Evolutionary conservation across 2,888 invertebrate genomes (phyloP), one percentile per base, ranked within the genome.

Genomic region (Chrysolina oricalcia): DNA sequence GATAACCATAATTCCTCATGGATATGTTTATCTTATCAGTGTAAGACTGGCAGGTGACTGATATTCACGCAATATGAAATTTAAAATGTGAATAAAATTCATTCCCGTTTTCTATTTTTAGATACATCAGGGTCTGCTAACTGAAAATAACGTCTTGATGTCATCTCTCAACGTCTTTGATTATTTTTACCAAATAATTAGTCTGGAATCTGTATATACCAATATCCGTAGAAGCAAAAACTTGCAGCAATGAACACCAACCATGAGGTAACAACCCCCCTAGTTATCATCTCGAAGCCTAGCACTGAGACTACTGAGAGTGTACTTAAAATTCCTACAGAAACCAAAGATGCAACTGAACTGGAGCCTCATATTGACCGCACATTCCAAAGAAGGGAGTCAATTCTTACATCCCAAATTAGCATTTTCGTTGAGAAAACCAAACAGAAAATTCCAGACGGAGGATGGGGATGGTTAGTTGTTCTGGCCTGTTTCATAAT

Each of bases 401-500:
- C 82, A 1, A 59, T 83, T 50, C 62, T 83, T 1, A 80, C 83
- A 0, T 81, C 83, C 11, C 75, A 78, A 48, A 80, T 83, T n/a
- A 82, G 76, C 59, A 67, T 81, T 1, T 81, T 73, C 69, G 76
- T 82, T 5, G 77, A 79, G 67, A 79, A 81, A 71, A 71, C 70
- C 9, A 90, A 91, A 80, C 90, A 92, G 0, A 90, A 90, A 65
- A 92, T 94, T 56, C 96, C 95, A 0, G 96, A 96, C 83, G 96
- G 96, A 0, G 96, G 94, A 2, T 96, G 95, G 94, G 96, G 96
- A 5, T 97, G 97, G 97, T 91, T 96, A 21, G 94, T 98, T 0
- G 97, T 98, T 0, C 88, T 94, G 46, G 94, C 97, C 2, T 95
- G 96, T 0, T 93, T 98, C 80, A 87, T 96, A 56, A 93, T 97